Evolutionary conservation across 2,888 invertebrate genomes (phyloP).

Genomic region (Drosophila cognata): DNA sequence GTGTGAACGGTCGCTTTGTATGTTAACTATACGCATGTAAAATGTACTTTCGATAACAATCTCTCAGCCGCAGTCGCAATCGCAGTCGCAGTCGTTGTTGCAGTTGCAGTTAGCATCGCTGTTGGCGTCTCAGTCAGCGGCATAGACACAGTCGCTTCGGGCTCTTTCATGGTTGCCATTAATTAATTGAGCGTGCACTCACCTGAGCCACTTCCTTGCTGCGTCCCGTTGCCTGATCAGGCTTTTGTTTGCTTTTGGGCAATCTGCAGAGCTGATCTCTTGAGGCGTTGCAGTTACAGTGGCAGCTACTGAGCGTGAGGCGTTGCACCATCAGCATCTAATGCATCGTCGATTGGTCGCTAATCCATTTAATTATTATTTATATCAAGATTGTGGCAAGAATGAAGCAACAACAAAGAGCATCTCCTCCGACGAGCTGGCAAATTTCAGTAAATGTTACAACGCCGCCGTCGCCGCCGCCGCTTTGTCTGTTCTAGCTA

Average conservation of each 20-base stretch:
- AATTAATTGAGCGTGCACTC: constrained; percentile 78
- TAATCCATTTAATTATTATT: constrained; percentile 81
- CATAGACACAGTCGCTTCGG: constrained; percentile 62
- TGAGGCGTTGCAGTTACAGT: constrained; percentile 57
- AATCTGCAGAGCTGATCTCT: constrained; percentile 56
- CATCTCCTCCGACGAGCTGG: constrained; percentile 28
- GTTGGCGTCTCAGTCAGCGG: constrained; percentile 41
- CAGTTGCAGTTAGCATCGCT: constrained; percentile 11
- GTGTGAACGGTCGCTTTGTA: constrained; percentile 78
- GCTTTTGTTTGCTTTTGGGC: constrained; percentile 70
- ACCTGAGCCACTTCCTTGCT: constrained; percentile 35
- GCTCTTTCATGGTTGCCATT: constrained; percentile 77
- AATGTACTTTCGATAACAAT: constrained; percentile 78
- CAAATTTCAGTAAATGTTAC: constrained; percentile 59
- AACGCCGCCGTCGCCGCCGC: constrained; percentile 46
- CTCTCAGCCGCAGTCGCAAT: constrained; percentile 45
- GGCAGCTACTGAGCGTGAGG: constrained; percentile 54
- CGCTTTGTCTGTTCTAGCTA: constrained; percentile 70
- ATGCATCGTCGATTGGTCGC: constrained; percentile 66
- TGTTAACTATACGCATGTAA: constrained; percentile 80
- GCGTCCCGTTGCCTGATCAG: constrained; percentile 30
- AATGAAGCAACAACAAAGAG: constrained; percentile 42
- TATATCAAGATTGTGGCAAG: constrained; percentile 70
- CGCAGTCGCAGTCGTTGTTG: constrained; percentile 22
- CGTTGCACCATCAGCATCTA: constrained; percentile 62